phyloP scores from a whole-genome alignment of 1,140 invertebrate species.

The Stegodyphus dumicola region DNA sequence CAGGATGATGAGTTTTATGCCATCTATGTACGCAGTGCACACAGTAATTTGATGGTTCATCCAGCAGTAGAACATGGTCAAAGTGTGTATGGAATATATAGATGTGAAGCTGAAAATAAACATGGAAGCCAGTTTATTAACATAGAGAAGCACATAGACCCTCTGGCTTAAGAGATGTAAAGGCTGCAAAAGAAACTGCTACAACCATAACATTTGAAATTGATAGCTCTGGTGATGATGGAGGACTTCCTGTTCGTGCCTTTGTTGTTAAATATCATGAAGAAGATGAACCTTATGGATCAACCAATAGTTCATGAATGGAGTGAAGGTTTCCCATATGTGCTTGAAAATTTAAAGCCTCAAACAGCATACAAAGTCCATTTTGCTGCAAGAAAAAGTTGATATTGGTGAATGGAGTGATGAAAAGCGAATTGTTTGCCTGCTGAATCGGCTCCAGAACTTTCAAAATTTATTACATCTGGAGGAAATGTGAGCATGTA shows the following conservation, averaged over 20 bases:
- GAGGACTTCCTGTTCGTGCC: slow-evolving; percentile 79
- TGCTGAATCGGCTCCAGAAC: slow-evolving; percentile 63
- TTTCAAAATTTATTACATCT: slow-evolving; percentile 63
- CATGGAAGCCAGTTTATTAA: slow-evolving; percentile 76
- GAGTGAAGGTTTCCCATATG: slow-evolving; percentile 73
- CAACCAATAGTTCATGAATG: slow-evolving; percentile 78
- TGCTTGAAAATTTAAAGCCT: slow-evolving; percentile 83
- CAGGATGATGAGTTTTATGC: slow-evolving; percentile 70
- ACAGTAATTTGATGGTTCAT: slow-evolving; percentile 57
- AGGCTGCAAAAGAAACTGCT: slow-evolving; percentile 69
- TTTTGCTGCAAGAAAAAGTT: slow-evolving; percentile 86
- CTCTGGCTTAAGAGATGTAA: slow-evolving; percentile 38
- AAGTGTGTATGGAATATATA: slow-evolving; percentile 80
- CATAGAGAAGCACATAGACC: slow-evolving; percentile 76
- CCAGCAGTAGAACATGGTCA: slow-evolving; percentile 68
- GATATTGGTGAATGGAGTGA: slow-evolving; percentile 80
- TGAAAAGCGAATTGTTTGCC: slow-evolving; percentile 67
- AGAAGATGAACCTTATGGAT: slow-evolving; percentile 74
- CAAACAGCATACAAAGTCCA: slow-evolving; percentile 84
- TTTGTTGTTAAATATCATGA: slow-evolving; percentile 82
- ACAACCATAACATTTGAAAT: slow-evolving; percentile 86
- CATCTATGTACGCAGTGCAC: slow-evolving; percentile 21
- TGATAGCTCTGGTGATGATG: slow-evolving; percentile 76
- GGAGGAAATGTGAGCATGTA: slow-evolving; percentile 72
- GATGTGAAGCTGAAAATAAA: slow-evolving; percentile 82